Percentiles rank a stretch among this genome's conserved stretches.
These are phyloP conservation scores for Conopomorpha cramerella DNA, from an alignment of 1,140 invertebrate genomes.

Conservation along the genomic window DNA sequence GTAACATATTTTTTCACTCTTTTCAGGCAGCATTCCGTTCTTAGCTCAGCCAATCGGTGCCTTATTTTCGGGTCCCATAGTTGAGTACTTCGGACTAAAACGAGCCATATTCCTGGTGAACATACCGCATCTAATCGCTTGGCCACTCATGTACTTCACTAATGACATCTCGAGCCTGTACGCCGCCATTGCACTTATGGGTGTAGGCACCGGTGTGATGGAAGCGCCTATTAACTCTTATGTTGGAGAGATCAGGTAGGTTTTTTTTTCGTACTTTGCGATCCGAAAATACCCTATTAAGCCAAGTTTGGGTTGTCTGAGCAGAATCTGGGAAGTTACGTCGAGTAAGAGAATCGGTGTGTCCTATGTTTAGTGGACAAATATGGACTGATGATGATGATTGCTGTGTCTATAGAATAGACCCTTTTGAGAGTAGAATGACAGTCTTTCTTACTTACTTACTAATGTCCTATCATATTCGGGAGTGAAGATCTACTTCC, in stretches of 20 bases:
- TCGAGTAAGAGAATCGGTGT: no score
- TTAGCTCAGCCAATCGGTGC: conserved; percentile 73
- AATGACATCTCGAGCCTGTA: conserved; percentile 40
- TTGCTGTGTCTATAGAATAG: no score
- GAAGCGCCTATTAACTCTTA: conserved; percentile 62
- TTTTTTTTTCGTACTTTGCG: conserved; percentile 4
- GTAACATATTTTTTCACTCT: conserved; percentile 3
- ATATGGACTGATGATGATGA: no score
- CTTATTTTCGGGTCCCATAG: conserved; percentile 66
- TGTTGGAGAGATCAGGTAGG: conserved; percentile 59
- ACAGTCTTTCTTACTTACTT: no score
- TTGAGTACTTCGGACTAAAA: conserved; percentile 69
- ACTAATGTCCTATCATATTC: no score
- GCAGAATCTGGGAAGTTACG: no score
- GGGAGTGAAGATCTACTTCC: no score
- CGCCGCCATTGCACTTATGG: conserved; percentile 37
- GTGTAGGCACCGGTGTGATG: conserved; percentile 61
- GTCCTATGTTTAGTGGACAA: no score
- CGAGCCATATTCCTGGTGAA: conserved; percentile 69
- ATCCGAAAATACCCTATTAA: no score
- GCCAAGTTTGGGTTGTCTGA: no score
- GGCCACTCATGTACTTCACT: conserved; percentile 67
- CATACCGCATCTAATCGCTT: conserved; percentile 68
- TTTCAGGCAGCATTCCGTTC: conserved; percentile 71
- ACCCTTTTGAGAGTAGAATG: no score